Percentiles rank a stretch among this genome's conserved stretches.
Evolutionary conservation across 2,113 vertebrate species (phyloP).

Genomic region (Albula goreensis): DNA sequence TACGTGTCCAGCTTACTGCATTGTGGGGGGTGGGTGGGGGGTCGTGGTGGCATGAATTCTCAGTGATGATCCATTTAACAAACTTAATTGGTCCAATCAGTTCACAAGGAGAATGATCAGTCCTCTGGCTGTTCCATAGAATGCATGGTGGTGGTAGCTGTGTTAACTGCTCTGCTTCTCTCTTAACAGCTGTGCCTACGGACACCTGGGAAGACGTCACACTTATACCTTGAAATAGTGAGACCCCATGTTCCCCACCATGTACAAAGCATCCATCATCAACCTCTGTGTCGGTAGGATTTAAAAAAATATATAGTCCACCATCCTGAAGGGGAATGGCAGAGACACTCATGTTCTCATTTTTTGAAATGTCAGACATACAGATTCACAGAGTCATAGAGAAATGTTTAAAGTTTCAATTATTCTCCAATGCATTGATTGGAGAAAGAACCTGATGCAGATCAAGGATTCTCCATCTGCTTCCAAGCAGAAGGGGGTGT

Average conservation of each 20-base stretch:
- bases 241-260: constrained; percentile 46
- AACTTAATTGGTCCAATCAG: background rate
- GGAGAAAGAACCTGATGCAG: background rate
- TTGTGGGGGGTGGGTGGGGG: no score
- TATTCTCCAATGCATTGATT: background rate
- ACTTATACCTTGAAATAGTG: constrained; percentile 2
- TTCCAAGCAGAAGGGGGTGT: no score
- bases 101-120: background rate
- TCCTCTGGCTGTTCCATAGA: background rate
- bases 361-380: background rate
- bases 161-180: background rate
- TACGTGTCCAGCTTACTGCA: no score
- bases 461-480: background rate
- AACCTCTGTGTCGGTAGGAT: constrained; percentile 59
- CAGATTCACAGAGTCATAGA: background rate
- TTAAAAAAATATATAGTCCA: background rate
- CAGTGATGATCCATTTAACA: background rate
- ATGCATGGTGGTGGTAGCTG: background rate
- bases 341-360: background rate
- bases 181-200: background rate
- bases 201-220: background rate
- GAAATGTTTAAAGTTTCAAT: background rate
- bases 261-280: constrained; percentile 55
- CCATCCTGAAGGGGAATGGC: background rate
- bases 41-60: background rate